Percentiles rank a stretch among this genome's conserved stretches.
Conservation (phyloP, 2,113 vertebrate genomes). For the Urocolius indicus region DNA sequence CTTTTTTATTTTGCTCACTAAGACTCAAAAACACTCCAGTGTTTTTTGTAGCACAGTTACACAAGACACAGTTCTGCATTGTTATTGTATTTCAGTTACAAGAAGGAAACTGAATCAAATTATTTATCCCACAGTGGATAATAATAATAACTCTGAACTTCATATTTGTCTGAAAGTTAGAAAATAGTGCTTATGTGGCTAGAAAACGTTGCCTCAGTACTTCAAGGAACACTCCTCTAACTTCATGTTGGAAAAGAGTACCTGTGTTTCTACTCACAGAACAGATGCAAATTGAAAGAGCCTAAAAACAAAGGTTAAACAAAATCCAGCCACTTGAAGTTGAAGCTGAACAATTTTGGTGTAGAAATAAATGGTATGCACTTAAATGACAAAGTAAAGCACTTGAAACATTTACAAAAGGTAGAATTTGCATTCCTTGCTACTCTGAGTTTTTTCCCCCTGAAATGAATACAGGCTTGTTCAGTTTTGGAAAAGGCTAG, state of each 20-base stretch:
- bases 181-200: neutral
- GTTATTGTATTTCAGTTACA: neutral
- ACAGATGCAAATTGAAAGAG: neutral
- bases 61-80: neutral
- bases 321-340: neutral
- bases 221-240: neutral
- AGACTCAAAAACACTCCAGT: neutral
- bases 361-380: neutral
- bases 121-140: neutral
- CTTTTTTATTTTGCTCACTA: neutral
- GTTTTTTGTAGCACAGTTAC: neutral
- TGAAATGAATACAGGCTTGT: neutral
- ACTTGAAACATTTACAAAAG: neutral
- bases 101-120: neutral
- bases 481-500: neutral
- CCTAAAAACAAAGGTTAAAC: neutral
- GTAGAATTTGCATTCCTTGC: neutral
- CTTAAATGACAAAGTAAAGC: neutral
- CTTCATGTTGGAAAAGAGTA: neutral
- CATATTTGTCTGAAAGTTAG: neutral
- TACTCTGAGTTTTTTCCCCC: neutral
- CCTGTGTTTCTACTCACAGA: neutral
- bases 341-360: neutral
- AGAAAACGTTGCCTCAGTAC: neutral
- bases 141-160: neutral